These are phyloP conservation scores for Ceyx melanurus DNA, from an alignment of 2,113 vertebrate species.

Conservation along the genomic window DNA sequence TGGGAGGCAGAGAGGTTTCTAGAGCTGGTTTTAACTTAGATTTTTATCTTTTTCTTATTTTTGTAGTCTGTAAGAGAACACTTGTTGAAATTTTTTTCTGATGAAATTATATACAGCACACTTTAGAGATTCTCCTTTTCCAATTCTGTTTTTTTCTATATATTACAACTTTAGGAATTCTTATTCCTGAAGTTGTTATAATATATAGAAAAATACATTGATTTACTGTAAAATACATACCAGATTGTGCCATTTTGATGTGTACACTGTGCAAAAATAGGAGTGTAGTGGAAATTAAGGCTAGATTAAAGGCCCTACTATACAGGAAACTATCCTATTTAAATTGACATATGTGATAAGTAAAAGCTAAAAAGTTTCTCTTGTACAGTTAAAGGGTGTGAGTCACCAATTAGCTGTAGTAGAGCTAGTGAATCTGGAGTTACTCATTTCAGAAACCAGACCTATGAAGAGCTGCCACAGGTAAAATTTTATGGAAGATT, in stretches of 20 bases:
- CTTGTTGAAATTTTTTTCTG: neutral
- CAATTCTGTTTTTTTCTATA: neutral
- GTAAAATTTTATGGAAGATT: neutral
- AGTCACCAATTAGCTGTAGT: neutral
- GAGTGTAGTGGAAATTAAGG: neutral
- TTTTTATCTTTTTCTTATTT: constrained; percentile 6
- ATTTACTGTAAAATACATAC: neutral
- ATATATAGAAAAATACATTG: neutral
- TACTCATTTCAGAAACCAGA: neutral
- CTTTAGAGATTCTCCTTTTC: neutral
- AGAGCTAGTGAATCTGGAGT: neutral
- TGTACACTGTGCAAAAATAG: neutral
- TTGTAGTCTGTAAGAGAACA: constrained; percentile 13
- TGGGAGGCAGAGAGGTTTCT: constrained; percentile 29
- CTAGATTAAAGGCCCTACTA: neutral
- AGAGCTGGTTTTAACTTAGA: constrained; percentile 34
- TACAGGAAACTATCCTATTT: neutral
- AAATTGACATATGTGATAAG: neutral
- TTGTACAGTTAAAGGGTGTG: neutral
- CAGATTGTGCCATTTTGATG: neutral
- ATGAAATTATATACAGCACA: neutral
- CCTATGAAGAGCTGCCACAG: neutral
- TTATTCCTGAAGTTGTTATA: neutral
- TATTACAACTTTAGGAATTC: too few relatives aligned
- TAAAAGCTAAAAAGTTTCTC: neutral